Percentiles rank a stretch among this genome's conserved stretches.
phyloP scores from a whole-genome alignment of 1,140 invertebrate species.

The Leucophenga varia region DNA sequence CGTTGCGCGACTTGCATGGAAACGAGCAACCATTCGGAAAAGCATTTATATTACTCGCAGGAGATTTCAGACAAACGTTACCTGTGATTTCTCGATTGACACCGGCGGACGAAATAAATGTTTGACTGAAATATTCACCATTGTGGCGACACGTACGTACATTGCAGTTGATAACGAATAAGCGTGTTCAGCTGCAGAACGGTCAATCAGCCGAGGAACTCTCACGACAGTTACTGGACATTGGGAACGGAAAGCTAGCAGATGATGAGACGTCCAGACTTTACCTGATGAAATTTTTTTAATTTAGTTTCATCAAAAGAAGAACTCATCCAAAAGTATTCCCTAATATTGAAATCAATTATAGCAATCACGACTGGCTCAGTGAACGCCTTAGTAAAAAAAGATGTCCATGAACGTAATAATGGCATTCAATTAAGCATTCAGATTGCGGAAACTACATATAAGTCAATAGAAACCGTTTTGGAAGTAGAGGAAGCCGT shows the following conservation, averaged over 20 bases:
- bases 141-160: slow-evolving; percentile 15
- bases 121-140: slow-evolving; percentile 16
- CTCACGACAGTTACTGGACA: slow-evolving; percentile 4
- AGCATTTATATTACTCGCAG: slow-evolving; percentile 32
- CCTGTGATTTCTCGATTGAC: slow-evolving; percentile 23
- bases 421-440: no score
- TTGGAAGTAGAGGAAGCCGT: no score
- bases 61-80: slow-evolving; percentile 33
- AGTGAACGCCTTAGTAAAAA: no score
- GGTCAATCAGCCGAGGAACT: not conserved
- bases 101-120: slow-evolving; percentile 28
- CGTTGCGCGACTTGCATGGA: slow-evolving; percentile 1
- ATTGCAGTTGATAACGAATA: slow-evolving; percentile 11
- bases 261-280: no score
- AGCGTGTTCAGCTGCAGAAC: not conserved
- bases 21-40: slow-evolving; percentile 32
- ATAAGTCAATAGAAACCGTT: no score
- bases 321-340: slow-evolving; percentile 3
- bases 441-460: no score
- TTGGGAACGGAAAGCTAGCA: no score
- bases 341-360: slow-evolving; percentile 6
- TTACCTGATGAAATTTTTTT: no score
- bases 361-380: slow-evolving; percentile 7
- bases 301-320: slow-evolving; percentile 3
- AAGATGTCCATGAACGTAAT: no score